Percentiles rank a stretch among this genome's conserved stretches.
Conservation (phyloP, 1,140 invertebrate genomes). For the Anastatus disparis region DNA sequence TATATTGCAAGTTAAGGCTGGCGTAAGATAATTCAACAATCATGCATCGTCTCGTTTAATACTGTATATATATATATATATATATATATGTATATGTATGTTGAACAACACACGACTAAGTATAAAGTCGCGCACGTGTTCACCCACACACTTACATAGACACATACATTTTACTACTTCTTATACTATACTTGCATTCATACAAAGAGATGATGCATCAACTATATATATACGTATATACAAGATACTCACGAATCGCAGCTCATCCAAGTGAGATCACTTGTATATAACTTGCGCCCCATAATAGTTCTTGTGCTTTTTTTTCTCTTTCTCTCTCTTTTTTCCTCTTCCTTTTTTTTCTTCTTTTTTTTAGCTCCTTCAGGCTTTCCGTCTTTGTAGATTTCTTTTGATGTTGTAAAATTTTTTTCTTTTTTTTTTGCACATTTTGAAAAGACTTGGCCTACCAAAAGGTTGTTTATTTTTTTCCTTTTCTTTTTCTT, state of each 20-base stretch:
- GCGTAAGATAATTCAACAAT: too few species aligned
- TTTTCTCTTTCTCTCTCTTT: conserved; percentile 37
- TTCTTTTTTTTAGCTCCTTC: neutral
- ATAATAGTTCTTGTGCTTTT: neutral
- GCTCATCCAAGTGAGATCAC: conserved; percentile 12
- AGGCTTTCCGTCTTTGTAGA: neutral
- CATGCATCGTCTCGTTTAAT: too few species aligned
- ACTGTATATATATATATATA: too few species aligned
- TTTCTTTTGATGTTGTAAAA: conserved; percentile 5
- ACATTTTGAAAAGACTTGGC: neutral
- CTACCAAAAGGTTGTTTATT: conserved; percentile 12
- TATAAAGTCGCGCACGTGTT: neutral
- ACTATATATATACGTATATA: too few species aligned
- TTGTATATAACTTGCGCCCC: too few species aligned
- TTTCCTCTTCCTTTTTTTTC: conserved; percentile 4
- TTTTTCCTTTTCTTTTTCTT: too few species aligned
- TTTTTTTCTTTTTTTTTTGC: too few species aligned
- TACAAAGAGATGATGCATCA: neutral
- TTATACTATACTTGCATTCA: neutral
- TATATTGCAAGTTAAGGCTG: too few species aligned
- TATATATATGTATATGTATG: too few species aligned
- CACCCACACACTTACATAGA: neutral
- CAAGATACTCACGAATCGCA: neutral
- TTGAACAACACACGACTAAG: too few species aligned
- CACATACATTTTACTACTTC: too few species aligned